Evolutionary conservation across 2,888 invertebrate genomes (phyloP), one percentile per base, ranked within the genome.

Genomic region (Geophilus truncorum): DNA sequence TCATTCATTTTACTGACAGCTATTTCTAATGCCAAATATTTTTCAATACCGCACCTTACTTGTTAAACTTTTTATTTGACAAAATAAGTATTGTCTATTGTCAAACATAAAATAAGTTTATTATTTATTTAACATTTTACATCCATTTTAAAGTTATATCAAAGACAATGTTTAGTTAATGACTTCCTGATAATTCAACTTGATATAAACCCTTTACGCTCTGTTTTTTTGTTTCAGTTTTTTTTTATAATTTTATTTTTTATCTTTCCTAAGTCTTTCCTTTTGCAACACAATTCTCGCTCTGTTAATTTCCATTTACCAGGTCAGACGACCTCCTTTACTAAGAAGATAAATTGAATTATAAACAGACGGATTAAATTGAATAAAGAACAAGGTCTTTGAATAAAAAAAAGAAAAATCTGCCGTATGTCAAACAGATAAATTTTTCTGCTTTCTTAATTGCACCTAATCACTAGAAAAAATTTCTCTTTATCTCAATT

Each of bases 271-370:
- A 21, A 3, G 21, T 62, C 28, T 70, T 70, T 28, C 70, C 12
- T 10, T 70, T 62, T 25, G 28, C 23, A 70, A 70, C 45, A 70
- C 70, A 70, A 70, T 70, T 70, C 28, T 70, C 70, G 70, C 70
- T 70, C 70, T 70, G 70, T 70, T 70, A 70, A 70, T 70, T 70
- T 70, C 70, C 28, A 70, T 70, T 70, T 23, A 70, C 70, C 70
- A 70, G 70, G 70, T 70, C 70, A 70, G 25, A 10, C 45, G 45
- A 45, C 25, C 70, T 70, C 70, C 15, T 28, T 70, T 70, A 10
- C 28, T 4, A 70, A 70, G 25, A 10, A 70, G 25, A 70, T 70
- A 70, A 70, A 70, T 28, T 70, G 28, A 70, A 70, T 70, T 70
- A 70, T 70, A 70, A 70, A 70, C 70, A 28, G 15, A n/a, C 25